Evolutionary conservation across 2,888 invertebrate species (phyloP), one percentile per base, ranked within the genome.

Genomic region (Drosophila koepferae): DNA sequence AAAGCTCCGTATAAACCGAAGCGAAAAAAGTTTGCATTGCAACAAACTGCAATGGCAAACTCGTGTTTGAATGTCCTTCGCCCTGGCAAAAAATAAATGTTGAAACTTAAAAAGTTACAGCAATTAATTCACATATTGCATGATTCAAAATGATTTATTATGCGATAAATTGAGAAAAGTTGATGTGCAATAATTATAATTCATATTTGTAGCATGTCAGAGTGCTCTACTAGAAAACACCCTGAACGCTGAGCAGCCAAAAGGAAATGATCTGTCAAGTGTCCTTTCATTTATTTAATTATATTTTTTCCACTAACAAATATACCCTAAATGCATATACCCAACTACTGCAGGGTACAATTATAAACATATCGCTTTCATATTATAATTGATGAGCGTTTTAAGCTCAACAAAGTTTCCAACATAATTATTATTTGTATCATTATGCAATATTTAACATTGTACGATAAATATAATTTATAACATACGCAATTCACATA

Each of bases 81-180:
- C 10, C 40, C 36, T 20, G 43, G n/a, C 74, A 14, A 12, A 14
- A 12, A 23, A 49, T 44, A 14, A 38, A 14, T 14, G 38, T 59
- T 51, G 20, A 36, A 59, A 68, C 54, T 53, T 51, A 43, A 48
- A 54, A 63, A 59, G 18, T 51, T 58, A 16, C 41, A 48, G 60
- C 44, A 44, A 71, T 65, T 80, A 62, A 80, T 78, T 63, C 72
- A 23, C 36, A 64, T 61, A 64, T 70, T 81, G 81, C 81, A 66
- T 81, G 73, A 40, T 63, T 4, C 7, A 55, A 36, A 18, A 56
- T 63, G 43, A 59, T 55, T 64, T 51, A 65, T 68, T 49, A 63
- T 58, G n/a, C 10, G 0, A 48, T n/a, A 41, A 43, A 49, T 51
- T 60, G 43, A 8, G 28, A 72, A 60, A 63, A 44, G 59, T 48